A percentile compares a stretch with the other conserved stretches of the same genome.
phyloP scores from a whole-genome alignment of 2,113 vertebrate genomes.

The Alexandromys fortis region DNA sequence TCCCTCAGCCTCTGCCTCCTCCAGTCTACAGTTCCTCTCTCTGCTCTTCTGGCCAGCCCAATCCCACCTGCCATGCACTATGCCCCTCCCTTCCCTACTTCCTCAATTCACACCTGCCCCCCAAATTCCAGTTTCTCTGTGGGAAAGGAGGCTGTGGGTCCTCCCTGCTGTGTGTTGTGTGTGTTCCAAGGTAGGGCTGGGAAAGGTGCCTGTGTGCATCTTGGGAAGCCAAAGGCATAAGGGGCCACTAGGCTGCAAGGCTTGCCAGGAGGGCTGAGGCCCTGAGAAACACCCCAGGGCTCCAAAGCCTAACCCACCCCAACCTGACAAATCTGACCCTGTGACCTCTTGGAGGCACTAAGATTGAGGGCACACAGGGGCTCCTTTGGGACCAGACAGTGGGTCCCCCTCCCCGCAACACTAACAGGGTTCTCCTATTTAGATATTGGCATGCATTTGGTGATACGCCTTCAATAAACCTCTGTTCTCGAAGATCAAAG shows the following conservation, averaged over 20 bases:
- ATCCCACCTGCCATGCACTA: neutral
- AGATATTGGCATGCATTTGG: neutral
- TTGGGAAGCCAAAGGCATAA: neutral
- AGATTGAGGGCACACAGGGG: neutral
- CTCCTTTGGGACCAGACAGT: neutral
- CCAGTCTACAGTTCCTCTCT: neutral
- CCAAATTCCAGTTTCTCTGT: conserved; percentile 47
- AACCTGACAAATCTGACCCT: neutral
- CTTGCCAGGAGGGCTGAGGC: neutral
- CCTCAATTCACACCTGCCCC: conserved; percentile 56
- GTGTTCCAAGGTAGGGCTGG: neutral
- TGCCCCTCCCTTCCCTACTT: neutral
- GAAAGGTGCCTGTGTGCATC: neutral
- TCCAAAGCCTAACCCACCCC: neutral
- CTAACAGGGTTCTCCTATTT: neutral
- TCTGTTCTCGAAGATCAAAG: neutral
- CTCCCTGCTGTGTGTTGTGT: conserved; percentile 28
- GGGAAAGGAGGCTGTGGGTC: conserved; percentile 15
- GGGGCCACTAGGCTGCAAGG: neutral
- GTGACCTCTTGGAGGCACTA: neutral
- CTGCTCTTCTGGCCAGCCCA: too few relatives aligned
- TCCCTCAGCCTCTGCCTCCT: neutral
- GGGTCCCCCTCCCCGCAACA: neutral
- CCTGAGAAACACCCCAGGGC: neutral
- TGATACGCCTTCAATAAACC: neutral